phyloP scores from a whole-genome alignment of 2,113 vertebrate species.

The Etia nguti region DNA sequence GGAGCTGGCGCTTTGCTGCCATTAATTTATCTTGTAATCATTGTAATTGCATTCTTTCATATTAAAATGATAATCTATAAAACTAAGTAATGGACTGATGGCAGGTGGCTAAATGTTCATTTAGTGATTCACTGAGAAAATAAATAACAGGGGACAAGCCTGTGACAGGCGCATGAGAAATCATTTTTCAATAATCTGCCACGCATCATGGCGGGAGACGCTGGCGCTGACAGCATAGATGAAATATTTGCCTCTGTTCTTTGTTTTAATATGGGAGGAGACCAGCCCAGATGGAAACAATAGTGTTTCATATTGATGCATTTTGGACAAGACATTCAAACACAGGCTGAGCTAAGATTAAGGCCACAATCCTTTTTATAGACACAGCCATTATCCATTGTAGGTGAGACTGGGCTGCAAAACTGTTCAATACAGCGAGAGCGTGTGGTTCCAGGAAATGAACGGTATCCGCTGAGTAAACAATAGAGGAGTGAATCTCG shows the following conservation, averaged over 20 bases:
- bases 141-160: constrained; percentile 69
- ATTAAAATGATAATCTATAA: constrained; percentile 69
- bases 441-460: constrained; percentile 27
- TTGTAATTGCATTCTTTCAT: constrained; percentile 68
- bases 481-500: constrained; percentile 24
- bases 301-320: constrained; percentile 53
- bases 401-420: constrained; percentile 12
- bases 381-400: not conserved
- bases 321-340: constrained; percentile 46
- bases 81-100: constrained; percentile 67
- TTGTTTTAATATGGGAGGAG: constrained; percentile 65
- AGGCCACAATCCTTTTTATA: not conserved
- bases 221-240: constrained; percentile 62
- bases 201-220: constrained; percentile 57
- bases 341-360: constrained; percentile 20
- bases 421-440: not conserved
- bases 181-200: constrained; percentile 71
- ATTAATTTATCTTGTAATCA: constrained; percentile 65
- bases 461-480: constrained; percentile 31
- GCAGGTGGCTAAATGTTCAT: constrained; percentile 72
- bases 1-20: not conserved
- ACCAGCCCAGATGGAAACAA: constrained; percentile 57
- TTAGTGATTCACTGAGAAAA: constrained; percentile 69
- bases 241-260: constrained; percentile 67
- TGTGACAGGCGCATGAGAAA: constrained; percentile 65